A percentile compares a stretch with the other conserved stretches of the same genome.
phyloP scores from a whole-genome alignment of 1,140 invertebrate species.

The Plectrocnemia conspersa region DNA sequence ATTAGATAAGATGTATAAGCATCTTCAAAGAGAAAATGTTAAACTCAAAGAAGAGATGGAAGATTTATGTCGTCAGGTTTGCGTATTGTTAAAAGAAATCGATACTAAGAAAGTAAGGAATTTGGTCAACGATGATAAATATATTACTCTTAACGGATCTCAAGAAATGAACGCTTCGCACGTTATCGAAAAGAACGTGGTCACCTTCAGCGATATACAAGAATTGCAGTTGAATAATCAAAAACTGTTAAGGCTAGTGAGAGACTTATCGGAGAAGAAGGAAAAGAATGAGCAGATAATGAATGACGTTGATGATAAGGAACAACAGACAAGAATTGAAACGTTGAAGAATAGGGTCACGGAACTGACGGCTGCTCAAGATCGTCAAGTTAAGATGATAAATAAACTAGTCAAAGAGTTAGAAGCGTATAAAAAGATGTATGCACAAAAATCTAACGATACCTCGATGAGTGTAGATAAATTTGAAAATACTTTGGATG shows the following conservation, averaged over 20 bases:
- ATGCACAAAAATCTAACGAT: conserved; percentile 58
- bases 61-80: conserved; percentile 76
- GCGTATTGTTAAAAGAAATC: conserved; percentile 78
- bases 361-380: conserved; percentile 64
- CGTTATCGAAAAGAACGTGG: conserved; percentile 76
- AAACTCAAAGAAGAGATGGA: conserved; percentile 68
- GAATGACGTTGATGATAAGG: conserved; percentile 57
- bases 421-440: conserved; percentile 83
- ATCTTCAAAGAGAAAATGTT: conserved; percentile 70
- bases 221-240: conserved; percentile 87
- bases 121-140: conserved; percentile 50
- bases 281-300: conserved; percentile 70
- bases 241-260: conserved; percentile 71
- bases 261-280: conserved; percentile 74
- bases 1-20: conserved; percentile 61
- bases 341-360: conserved; percentile 50
- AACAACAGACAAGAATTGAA: conserved; percentile 60
- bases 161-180: conserved; percentile 48
- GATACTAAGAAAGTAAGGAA: conserved; percentile 68
- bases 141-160: conserved; percentile 41
- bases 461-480: conserved; percentile 17
- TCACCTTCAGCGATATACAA: conserved; percentile 83
- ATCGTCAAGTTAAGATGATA: conserved; percentile 74
- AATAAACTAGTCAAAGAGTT: conserved; percentile 74
- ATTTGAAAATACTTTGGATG: conserved; percentile 18